phyloP scores from a whole-genome alignment of 2,113 vertebrate genomes.

The Entelurus aequoreus region DNA sequence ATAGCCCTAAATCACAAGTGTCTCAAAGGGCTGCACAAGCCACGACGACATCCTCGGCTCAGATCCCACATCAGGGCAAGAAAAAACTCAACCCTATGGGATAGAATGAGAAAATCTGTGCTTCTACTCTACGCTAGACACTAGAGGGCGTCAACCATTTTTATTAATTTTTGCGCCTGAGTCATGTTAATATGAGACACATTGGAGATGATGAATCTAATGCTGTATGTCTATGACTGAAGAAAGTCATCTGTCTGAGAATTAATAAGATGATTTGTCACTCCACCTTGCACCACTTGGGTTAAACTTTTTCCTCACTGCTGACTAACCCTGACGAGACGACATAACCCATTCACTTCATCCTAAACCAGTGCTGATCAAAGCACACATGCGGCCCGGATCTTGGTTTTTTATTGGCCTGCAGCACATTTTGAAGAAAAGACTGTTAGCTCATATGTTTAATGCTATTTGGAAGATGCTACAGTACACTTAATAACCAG shows the following conservation, averaged over 20 bases:
- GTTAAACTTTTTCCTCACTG: slow-evolving; percentile 19
- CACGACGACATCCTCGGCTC: too few relatives aligned
- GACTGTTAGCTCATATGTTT: too few relatives aligned
- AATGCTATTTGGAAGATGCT: too few relatives aligned
- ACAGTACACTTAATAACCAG: too few relatives aligned
- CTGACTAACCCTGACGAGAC: slow-evolving; percentile 1
- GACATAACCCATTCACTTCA: neutral
- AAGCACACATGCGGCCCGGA: too few relatives aligned
- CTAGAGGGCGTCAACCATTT: slow-evolving; percentile 41
- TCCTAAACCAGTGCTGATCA: too few relatives aligned
- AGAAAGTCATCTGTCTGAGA: slow-evolving; percentile 42
- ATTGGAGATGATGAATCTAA: slow-evolving; percentile 8
- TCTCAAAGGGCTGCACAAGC: too few relatives aligned
- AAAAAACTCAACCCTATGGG: too few relatives aligned
- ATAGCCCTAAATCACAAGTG: too few relatives aligned
- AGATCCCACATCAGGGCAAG: too few relatives aligned
- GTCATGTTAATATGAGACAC: slow-evolving; percentile 13
- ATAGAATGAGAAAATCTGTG: slow-evolving; percentile 1
- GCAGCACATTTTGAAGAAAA: too few relatives aligned
- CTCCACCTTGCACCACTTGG: neutral
- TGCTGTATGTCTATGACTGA: slow-evolving; percentile 10
- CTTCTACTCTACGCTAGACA: neutral
- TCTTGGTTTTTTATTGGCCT: too few relatives aligned
- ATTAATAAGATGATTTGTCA: slow-evolving; percentile 12
- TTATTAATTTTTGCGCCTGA: slow-evolving; percentile 6